phyloP scores from a whole-genome alignment of 2,113 vertebrate genomes.

The Prunella fulvescens region DNA sequence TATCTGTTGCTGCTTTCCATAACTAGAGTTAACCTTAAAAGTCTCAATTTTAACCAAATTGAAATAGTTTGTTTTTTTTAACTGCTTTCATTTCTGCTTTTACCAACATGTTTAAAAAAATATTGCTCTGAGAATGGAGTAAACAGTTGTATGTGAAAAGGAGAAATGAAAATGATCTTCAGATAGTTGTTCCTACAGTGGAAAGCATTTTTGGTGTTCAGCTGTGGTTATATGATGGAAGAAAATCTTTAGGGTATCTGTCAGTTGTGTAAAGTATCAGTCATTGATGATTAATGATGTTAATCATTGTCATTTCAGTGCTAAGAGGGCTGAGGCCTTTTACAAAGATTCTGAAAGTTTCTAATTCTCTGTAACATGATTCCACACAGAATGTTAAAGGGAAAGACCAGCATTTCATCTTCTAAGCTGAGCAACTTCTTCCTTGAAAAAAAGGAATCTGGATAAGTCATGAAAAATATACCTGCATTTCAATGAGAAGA shows the following conservation, averaged over 20 bases:
- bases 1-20: neutral
- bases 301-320: neutral
- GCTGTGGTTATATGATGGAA: neutral
- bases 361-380: constrained; percentile 6
- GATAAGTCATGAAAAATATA: neutral
- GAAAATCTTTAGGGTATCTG: neutral
- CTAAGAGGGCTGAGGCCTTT: neutral
- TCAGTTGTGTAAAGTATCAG: neutral
- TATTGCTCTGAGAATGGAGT: neutral
- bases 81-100: constrained; percentile 31
- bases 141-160: neutral
- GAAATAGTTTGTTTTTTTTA: neutral
- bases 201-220: neutral
- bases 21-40: neutral
- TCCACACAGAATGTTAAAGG: neutral
- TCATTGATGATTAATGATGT: neutral
- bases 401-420: neutral
- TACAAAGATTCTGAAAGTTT: neutral
- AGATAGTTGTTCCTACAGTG: neutral
- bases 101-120: neutral
- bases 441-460: neutral
- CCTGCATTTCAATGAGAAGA: neutral
- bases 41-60: neutral
- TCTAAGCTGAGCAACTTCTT: neutral
- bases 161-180: constrained; percentile 16